These are phyloP conservation scores for Heterochromis multidens DNA, from an alignment of 2,113 vertebrate species.

Conservation along the genomic window DNA sequence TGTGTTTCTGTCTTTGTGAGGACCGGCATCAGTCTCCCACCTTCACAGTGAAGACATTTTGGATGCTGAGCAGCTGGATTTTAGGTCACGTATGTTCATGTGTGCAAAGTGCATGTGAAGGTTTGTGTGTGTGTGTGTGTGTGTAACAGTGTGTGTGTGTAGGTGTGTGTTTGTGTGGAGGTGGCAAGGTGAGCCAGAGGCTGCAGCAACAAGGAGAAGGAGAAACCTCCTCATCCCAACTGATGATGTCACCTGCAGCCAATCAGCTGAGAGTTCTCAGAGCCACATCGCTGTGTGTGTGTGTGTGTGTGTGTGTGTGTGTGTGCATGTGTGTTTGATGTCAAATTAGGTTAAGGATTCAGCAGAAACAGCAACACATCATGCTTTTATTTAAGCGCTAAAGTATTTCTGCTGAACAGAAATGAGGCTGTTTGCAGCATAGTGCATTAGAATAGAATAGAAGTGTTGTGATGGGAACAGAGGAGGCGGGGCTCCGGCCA, in stretches of 20 bases:
- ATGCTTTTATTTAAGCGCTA: not conserved
- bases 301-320: conserved; percentile 17
- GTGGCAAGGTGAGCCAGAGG: not conserved
- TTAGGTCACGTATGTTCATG: not conserved
- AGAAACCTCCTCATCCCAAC: conserved; percentile 61
- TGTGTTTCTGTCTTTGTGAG: not conserved
- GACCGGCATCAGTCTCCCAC: not conserved
- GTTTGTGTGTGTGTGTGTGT: not conserved
- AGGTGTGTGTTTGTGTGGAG: conserved; percentile 6
- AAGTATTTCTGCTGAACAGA: not conserved
- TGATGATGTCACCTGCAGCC: conserved; percentile 76
- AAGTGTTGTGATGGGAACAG: fast-evolving
- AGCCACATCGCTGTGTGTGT: not conserved
- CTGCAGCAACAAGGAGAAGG: conserved; percentile 13
- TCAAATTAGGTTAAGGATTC: conserved; percentile 1
- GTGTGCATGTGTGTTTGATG: not conserved
- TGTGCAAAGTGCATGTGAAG: not conserved
- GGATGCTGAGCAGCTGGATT: no score
- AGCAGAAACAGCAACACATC: not conserved
- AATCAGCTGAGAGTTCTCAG: conserved; percentile 57
- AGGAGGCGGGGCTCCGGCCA: not conserved
- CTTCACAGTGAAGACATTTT: no score
- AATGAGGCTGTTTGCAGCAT: not conserved
- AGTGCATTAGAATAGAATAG: not conserved
- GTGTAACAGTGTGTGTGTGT: not conserved